Evolutionary conservation across 2,888 invertebrate species (phyloP).

Genomic region (Clunio marinus): DNA sequence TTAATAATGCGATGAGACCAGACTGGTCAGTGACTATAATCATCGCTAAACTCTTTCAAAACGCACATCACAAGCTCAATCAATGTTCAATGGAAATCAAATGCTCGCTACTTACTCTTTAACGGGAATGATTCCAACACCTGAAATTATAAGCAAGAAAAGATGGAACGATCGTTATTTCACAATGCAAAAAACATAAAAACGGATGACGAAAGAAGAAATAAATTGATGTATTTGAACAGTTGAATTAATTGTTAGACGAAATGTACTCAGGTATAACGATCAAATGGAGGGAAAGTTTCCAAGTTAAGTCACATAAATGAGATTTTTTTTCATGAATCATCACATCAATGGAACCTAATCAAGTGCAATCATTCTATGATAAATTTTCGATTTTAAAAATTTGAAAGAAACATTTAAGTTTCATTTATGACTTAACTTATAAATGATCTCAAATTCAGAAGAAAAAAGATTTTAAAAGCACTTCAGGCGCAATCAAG

Average conservation of each 20-base stretch:
- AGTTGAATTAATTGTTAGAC: not conserved
- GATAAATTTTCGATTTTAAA: too few relatives aligned
- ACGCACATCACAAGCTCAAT: not conserved
- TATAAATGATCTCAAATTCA: too few relatives aligned
- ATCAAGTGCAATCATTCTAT: too few relatives aligned
- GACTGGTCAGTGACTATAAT: not conserved
- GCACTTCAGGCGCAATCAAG: too few relatives aligned
- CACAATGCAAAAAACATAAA: not conserved
- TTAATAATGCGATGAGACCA: not conserved
- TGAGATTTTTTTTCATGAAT: too few relatives aligned
- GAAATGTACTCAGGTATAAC: too few relatives aligned
- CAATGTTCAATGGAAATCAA: not conserved
- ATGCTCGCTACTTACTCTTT: slow-evolving; percentile 75
- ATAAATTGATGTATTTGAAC: not conserved
- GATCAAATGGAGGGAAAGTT: too few relatives aligned
- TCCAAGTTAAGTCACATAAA: too few relatives aligned
- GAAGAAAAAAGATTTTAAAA: too few relatives aligned
- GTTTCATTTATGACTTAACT: too few relatives aligned
- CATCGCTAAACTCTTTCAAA: slow-evolving; percentile 10
- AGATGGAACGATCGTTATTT: not conserved
- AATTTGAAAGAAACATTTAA: too few relatives aligned
- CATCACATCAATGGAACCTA: too few relatives aligned
- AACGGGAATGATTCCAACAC: slow-evolving; percentile 89
- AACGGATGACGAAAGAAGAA: not conserved
- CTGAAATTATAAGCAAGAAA: slow-evolving; percentile 56